Percentiles rank a stretch among this genome's conserved stretches.
These are phyloP conservation scores for Limnodromus scolopaceus DNA, from an alignment of 2,797 vertebrate genomes.

Conservation along the genomic window DNA sequence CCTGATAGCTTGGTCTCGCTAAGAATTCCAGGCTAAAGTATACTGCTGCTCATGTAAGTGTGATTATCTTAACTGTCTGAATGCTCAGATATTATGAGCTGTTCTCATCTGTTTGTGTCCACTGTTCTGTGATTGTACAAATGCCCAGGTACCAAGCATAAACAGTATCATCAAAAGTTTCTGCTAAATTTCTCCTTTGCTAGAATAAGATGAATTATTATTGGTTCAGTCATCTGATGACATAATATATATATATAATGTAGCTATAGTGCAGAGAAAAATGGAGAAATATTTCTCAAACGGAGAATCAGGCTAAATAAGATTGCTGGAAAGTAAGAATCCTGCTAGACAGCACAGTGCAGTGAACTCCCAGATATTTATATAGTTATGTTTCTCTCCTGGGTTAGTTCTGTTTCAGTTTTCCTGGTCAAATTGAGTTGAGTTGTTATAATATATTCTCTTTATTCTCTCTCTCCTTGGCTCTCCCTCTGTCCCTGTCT, in stretches of 20 bases:
- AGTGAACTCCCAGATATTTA: neutral
- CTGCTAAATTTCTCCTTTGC: neutral
- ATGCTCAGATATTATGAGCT: neutral
- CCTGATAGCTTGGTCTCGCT: neutral
- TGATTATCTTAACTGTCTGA: neutral
- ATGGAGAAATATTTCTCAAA: neutral
- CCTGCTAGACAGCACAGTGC: neutral
- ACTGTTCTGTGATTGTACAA: neutral
- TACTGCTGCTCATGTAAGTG: neutral
- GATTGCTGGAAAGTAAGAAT: neutral
- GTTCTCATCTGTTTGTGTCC: neutral
- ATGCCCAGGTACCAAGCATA: neutral
- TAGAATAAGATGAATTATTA: neutral
- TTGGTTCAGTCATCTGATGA: neutral
- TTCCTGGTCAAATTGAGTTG: neutral
- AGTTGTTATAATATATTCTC: neutral
- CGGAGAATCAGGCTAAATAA: neutral
- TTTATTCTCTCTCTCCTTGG: neutral
- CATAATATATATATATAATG: neutral
- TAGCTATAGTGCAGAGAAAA: neutral
- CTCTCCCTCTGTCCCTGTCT: neutral
- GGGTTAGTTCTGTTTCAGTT: slow-evolving; percentile 34
- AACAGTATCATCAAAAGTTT: neutral
- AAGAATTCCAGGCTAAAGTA: neutral
- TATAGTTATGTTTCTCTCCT: neutral